Evolutionary conservation across 2,113 vertebrate genomes (phyloP).

Genomic region (Leptocoma aspasia): DNA sequence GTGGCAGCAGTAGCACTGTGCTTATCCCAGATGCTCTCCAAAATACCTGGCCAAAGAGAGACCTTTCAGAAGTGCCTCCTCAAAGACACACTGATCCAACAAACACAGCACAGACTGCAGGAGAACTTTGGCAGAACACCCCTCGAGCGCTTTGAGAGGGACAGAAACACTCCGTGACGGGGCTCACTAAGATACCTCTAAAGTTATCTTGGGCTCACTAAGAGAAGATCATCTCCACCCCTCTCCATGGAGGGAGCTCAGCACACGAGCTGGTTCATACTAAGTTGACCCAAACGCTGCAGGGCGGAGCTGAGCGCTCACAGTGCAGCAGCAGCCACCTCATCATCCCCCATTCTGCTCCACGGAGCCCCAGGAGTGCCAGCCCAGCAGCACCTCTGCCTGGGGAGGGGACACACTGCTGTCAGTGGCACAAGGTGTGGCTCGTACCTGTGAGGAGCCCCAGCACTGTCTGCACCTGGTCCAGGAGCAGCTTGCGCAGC

Average conservation of each 20-base stretch:
- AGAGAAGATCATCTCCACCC: background rate
- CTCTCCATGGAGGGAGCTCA: background rate
- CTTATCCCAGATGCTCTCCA: slow-evolving; percentile 97
- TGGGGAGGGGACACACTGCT: background rate
- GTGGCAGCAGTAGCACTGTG: slow-evolving; percentile 93
- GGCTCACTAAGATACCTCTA: background rate
- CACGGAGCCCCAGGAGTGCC: rapidly evolving
- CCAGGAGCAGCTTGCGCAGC: slow-evolving; percentile 91
- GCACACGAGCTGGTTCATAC: rapidly evolving
- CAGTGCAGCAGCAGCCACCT: background rate
- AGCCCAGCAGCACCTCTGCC: background rate
- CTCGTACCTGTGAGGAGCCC: slow-evolving; percentile 87
- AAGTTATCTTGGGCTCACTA: background rate
- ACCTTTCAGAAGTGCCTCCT: background rate
- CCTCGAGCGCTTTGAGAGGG: background rate
- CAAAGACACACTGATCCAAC: background rate
- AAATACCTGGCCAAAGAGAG: slow-evolving; percentile 80
- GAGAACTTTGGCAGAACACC: background rate
- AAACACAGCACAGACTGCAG: background rate
- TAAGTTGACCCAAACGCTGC: background rate
- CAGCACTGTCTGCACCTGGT: slow-evolving; percentile 93
- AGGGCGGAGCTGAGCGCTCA: background rate
- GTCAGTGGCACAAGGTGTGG: rapidly evolving
- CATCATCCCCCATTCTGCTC: rapidly evolving
- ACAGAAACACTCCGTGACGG: background rate